Conservation (phyloP, 1,140 invertebrate genomes). For the Drosophila orosa region DNA sequence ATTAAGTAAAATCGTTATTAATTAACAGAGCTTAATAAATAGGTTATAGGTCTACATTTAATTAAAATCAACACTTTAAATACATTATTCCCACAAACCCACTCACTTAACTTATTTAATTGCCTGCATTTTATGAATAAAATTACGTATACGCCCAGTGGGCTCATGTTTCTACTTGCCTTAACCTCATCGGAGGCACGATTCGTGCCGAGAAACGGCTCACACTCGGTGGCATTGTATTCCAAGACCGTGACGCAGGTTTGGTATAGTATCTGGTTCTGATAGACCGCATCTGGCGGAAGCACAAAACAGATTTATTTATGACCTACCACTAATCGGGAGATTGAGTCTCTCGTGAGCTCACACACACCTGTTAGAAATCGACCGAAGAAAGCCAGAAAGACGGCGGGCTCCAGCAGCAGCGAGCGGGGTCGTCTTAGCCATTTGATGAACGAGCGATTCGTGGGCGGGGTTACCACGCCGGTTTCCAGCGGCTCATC, state of each 20-base stretch:
- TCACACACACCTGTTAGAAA: conserved; percentile 68
- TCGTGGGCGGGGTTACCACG: background rate
- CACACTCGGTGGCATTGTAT: conserved; percentile 66
- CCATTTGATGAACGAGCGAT: background rate
- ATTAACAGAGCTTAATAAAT: no score
- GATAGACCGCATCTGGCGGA: conserved; percentile 71
- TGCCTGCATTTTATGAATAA: background rate
- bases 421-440: conserved; percentile 34
- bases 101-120: background rate
- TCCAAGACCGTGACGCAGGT: conserved; percentile 71
- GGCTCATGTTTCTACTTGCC: conserved; percentile 42
- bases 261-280: conserved; percentile 80
- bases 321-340: background rate
- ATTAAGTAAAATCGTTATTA: background rate
- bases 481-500: conserved; percentile 19
- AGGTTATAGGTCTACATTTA: no score
- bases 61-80: background rate
- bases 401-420: conserved; percentile 75
- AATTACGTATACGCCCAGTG: conserved; percentile 21
- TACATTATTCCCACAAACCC: background rate
- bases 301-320: conserved; percentile 12
- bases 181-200: conserved; percentile 66
- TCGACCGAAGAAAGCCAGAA: conserved; percentile 71
- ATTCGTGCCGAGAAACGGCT: conserved; percentile 72
- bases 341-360: background rate